Evolutionary conservation across 1,140 invertebrate species (phyloP), one percentile per base, ranked within the genome.

Genomic region (Steinernema khuongi): DNA sequence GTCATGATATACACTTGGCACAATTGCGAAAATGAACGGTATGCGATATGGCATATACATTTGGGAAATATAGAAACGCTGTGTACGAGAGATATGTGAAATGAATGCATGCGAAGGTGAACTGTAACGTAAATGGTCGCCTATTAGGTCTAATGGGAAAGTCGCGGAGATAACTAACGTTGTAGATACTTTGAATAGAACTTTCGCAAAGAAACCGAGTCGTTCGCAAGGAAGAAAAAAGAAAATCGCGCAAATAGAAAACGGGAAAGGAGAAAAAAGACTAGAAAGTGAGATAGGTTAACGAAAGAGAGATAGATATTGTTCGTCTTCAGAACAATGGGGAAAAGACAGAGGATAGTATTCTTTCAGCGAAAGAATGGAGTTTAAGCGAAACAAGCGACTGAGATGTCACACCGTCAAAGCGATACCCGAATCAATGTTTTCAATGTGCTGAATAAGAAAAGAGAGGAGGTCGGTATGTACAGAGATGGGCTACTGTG

Each of bases 361-460:
- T 60, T 60, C 50, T 60, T 60, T 60, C 50, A n/a, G 50, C 7
- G 50, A 60, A 60, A 60, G 50, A 60, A 60, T 60, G 4, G 50
- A 17, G 14, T 41, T 41, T 41, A 14, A 60, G 19, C 7, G 19
- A 60, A 60, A 60, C 7, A 60, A 60, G 50, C 50, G 50, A 26
- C 50, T 60, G 50, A 60, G 50, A 60, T 60, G 50, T 60, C 50
- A 60, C 50, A 60, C 50, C 50, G 50, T 60, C 50, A 60, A 60
- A 60, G 50, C 50, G 22, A 60, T 60, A 60, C 50, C 50, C 50
- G 50, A 60, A n/a, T 60, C 50, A 60, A 22, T n/a, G n/a, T n/a
- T n/a, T 7, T 60, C 50, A 60, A 60, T 22, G 50, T 22, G 50
- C 11, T 11, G 50, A 41, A n/a, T n/a, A 41, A n/a, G 36, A 41